Percentiles rank a stretch among this genome's conserved stretches.
These are phyloP conservation scores for Papilio xuthus DNA, from an alignment of 1,140 invertebrate genomes.

Conservation along the genomic window DNA sequence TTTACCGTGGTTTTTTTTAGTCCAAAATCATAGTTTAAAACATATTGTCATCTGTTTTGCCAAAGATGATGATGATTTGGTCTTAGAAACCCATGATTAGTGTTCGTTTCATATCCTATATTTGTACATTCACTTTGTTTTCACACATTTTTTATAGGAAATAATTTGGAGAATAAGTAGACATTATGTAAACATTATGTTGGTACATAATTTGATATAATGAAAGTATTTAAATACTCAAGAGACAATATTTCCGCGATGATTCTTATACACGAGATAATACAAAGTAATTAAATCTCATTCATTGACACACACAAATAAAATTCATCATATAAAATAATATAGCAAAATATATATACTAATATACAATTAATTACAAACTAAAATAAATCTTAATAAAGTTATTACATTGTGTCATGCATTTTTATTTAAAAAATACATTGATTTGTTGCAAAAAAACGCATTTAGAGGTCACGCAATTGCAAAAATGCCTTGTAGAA, in stretches of 20 bases:
- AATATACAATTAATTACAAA: slow-evolving; percentile 32
- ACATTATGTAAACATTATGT: neutral
- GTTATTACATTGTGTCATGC: slow-evolving; percentile 2
- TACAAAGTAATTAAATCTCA: neutral
- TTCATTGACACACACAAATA: slow-evolving; percentile 15
- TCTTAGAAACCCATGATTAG: too few relatives aligned
- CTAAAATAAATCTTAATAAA: slow-evolving; percentile 34
- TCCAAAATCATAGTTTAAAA: too few relatives aligned
- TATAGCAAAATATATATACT: slow-evolving; percentile 36
- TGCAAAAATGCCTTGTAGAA: too few relatives aligned
- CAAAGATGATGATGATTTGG: too few relatives aligned
- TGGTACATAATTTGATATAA: slow-evolving; percentile 6
- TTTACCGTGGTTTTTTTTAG: too few relatives aligned
- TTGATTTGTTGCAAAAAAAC: neutral
- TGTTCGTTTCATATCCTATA: too few relatives aligned
- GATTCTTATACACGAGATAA: neutral
- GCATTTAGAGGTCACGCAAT: too few relatives aligned
- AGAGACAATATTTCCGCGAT: neutral
- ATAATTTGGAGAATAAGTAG: slow-evolving; percentile 21
- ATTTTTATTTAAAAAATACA: neutral
- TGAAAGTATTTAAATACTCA: neutral
- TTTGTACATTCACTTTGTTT: slow-evolving; percentile 29
- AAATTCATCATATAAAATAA: slow-evolving; percentile 16
- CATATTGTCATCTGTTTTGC: neutral
- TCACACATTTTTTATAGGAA: neutral